Evolutionary conservation across 2,113 vertebrate species (phyloP), one percentile per base, ranked within the genome.

Genomic region (Monopterus albus): DNA sequence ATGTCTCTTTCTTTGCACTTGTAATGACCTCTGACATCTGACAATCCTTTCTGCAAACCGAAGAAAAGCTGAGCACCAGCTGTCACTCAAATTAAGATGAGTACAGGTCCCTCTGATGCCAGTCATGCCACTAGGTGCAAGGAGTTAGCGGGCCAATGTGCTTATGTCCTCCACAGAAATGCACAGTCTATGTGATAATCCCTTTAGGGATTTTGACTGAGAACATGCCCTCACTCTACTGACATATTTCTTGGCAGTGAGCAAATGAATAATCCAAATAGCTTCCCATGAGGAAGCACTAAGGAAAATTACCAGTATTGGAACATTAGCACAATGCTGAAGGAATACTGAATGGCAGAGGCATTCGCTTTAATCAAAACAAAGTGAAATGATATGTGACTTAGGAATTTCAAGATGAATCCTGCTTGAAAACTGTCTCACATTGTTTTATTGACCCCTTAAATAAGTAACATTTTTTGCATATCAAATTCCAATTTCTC

Each of bases 161-260:
- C 66, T 78, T 75, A 53, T 82, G 79, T 86, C 84, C 82, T 80
- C 77, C 67, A 29, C 79, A 79, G 72, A 83, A 84, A 86, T 72
- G 73, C 61, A 58, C 55, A 74, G 67, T 72, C 69, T 46, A 74
- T 73, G 72, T 66, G 61, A 84, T 89, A 88, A 89, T 88, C 86
- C 79, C 86, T 83, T 85, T 38, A 79, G 86, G 85, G 86, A 80
- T 69, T 82, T 63, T 68, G 60, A 79, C 73, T 66, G 66, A 75
- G 81, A 73, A 81, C 14, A 46, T 51, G 75, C 73, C 55, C 59
- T 82, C 67, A 36, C 55, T 78, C 64, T 39, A 18, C 63, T 66
- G 57, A 53, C 63, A 71, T 57, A 58, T 59, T 73, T 83, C 28
- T 56, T 81, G 61, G 68, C 57, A 56, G 45, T 7, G 65, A 64